phyloP scores from a whole-genome alignment of 2,797 vertebrate genomes.

The Anguilla pacifica region DNA sequence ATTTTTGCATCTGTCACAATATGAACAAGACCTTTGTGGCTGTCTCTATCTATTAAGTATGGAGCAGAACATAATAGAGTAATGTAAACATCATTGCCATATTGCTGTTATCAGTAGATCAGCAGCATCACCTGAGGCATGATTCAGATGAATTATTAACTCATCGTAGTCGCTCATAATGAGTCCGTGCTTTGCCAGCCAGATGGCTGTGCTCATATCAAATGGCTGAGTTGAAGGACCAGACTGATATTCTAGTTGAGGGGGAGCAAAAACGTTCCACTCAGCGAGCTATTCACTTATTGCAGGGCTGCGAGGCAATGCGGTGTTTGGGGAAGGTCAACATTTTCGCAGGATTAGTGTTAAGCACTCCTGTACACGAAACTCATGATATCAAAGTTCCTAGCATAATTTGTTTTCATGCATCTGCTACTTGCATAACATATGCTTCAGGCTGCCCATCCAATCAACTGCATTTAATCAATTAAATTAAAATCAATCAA shows the following conservation, averaged over 20 bases:
- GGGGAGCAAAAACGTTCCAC: conserved; percentile 42
- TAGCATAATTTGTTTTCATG: neutral
- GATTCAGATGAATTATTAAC: conserved; percentile 73
- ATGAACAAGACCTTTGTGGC: neutral
- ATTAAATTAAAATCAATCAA: neutral
- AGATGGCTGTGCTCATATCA: conserved; percentile 70
- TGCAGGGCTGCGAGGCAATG: neutral
- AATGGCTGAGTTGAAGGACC: conserved; percentile 36
- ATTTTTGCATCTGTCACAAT: neutral
- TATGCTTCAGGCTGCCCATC: neutral
- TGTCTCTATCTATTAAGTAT: neutral
- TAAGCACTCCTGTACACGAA: neutral
- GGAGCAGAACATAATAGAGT: neutral
- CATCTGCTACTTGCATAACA: neutral
- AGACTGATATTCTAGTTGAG: conserved; percentile 59
- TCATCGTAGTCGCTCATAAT: conserved; percentile 61
- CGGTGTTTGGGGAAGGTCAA: neutral
- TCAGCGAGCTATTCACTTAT: neutral
- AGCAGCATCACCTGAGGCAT: conserved; percentile 16
- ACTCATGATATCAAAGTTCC: neutral
- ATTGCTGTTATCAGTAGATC: conserved; percentile 8
- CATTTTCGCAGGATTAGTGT: neutral
- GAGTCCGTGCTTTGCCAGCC: conserved; percentile 53
- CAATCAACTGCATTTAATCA: neutral
- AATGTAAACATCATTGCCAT: conserved; percentile 1